Base-by-base conservation (phyloP, 2,113 vertebrate genomes). In the Trogon surrucura region DNA sequence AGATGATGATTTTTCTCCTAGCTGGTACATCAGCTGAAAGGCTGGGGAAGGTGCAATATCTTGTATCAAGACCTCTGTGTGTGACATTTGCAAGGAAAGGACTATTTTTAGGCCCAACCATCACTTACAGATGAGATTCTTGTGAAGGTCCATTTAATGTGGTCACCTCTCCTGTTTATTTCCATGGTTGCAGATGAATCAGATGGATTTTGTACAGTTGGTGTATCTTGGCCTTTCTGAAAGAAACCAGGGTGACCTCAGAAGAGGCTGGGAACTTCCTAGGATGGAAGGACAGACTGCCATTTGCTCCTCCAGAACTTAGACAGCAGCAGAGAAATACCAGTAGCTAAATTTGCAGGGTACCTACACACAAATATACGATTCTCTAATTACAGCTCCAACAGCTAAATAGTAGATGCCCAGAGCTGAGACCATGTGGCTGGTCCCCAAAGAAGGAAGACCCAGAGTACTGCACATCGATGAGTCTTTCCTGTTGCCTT, bases 81-180 rank as follows among this genome's bases (percentile, higher is more conserved):
- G 44, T 95, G 94, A 88, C 80, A 86, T 96, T 95, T 96, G 32
- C 53, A 60, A 60, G 34, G 77, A 15, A 50, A 94, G 67, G 85
- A 6, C n/a, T 96, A 95, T 92, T 91, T 94, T 95, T 97, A 91
- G 83, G 70, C 15, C 20, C 14, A 16, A 21, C 27, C 51, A 25
- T 56, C 60, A 78, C 50, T 67, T 51, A 62, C 75, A 82, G 71
- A 5, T 4, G 48, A 48, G 51, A 84, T 74, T 74, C 56, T 77
- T 15, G 9, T 36, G 69, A 58, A 91, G 34, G 58, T 79, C n/a
- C 36, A 27, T 27, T 47, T 60, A 64, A 67, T 34, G 56, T 80
- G 65, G 48, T 70, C 36, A 0, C 23, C 36, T 85, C 30, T 80
- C 47, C 79, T 91, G 16, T 73, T 80, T 80, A 27, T 92, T 88